Percentiles rank a stretch among this genome's conserved stretches.
Evolutionary conservation across 2,113 vertebrate genomes (phyloP).

Genomic region (Ammodytes marinus): DNA sequence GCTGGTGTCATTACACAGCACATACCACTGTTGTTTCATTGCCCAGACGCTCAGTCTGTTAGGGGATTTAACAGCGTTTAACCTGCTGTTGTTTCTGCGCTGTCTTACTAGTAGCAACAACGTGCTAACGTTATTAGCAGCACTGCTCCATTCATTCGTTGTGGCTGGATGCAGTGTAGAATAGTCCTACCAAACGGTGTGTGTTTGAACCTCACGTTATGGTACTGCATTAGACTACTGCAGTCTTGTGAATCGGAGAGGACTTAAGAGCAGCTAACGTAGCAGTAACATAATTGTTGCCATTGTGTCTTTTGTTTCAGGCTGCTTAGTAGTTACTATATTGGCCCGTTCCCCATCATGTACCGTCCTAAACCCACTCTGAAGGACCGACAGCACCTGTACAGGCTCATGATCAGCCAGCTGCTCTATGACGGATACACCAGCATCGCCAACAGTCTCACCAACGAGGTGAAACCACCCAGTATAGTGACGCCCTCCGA

Average conservation of each 20-base stretch:
- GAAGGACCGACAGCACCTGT: constrained; percentile 97
- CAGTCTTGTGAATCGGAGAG: fast-evolving
- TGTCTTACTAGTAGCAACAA: constrained; percentile 1
- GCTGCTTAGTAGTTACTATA: background rate
- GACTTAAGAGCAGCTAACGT: fast-evolving
- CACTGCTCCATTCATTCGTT: constrained; percentile 43
- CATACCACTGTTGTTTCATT: background rate
- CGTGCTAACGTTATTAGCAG: constrained; percentile 58
- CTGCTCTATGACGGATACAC: constrained; percentile 98
- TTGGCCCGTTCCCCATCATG: constrained; percentile 79
- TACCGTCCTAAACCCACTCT: constrained; percentile 96
- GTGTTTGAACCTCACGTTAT: background rate
- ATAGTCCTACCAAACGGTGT: background rate
- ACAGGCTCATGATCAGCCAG: constrained; percentile 97
- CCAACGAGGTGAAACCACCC: constrained; percentile 95
- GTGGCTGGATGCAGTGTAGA: background rate
- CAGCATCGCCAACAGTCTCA: constrained; percentile 95
- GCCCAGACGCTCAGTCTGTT: background rate
- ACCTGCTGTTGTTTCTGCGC: background rate
- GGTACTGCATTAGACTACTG: no score
- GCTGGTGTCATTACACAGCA: no score
- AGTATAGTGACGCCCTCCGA: constrained; percentile 95
- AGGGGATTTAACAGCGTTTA: background rate
- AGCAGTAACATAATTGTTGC: background rate
- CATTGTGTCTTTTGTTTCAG: constrained; percentile 28